These are phyloP conservation scores for Malurus cyaneus DNA, from an alignment of 2,113 vertebrate species.

Conservation along the genomic window DNA sequence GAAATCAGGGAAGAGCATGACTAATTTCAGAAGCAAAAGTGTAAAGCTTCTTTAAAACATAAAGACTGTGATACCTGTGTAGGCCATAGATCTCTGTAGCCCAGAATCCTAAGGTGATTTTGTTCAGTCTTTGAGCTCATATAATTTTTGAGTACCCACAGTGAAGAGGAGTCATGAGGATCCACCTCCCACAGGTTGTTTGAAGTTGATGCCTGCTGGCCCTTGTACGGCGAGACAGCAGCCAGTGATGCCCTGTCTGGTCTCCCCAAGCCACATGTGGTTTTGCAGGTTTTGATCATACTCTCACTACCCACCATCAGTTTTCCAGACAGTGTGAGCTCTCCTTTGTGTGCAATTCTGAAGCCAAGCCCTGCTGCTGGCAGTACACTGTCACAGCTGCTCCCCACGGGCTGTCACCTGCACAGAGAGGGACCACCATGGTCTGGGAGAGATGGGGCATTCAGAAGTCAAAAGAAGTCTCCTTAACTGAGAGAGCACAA, in stretches of 20 bases:
- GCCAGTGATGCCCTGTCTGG: neutral
- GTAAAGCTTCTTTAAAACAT: neutral
- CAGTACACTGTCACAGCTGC: neutral
- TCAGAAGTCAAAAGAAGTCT: neutral
- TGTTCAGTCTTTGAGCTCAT: neutral
- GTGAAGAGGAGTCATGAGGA: neutral
- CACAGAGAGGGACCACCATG: neutral
- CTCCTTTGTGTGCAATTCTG: neutral
- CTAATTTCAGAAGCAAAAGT: neutral
- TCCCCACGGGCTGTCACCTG: neutral
- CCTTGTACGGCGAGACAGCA: neutral
- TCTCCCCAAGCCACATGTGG: neutral
- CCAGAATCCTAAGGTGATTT: neutral
- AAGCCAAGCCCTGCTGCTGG: neutral
- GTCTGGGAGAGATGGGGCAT: neutral
- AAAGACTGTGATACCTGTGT: neutral
- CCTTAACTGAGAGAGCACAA: neutral
- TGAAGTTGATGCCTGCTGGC: neutral
- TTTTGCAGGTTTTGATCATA: slow-evolving; percentile 16
- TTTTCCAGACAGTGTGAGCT: neutral
- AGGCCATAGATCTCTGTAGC: neutral
- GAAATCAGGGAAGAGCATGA: neutral
- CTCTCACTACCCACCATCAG: neutral
- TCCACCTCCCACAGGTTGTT: neutral
- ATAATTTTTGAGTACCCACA: neutral